Base-by-base conservation (phyloP, 2,797 vertebrate species). In the Babyrousa celebensis region DNA sequence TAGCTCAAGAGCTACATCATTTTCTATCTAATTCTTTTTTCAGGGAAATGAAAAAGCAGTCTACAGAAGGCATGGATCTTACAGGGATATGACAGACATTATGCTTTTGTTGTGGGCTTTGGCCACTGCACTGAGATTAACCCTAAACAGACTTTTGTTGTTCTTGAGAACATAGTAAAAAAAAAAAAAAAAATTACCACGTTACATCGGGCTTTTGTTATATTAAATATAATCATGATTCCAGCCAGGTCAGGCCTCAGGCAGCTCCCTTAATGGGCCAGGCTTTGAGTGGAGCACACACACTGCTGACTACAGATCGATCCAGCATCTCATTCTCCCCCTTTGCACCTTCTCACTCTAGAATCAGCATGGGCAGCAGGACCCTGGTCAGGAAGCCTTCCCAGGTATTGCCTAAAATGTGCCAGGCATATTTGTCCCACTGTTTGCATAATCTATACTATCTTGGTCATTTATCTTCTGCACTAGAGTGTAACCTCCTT, bases 21-120 rank as follows among this genome's bases (percentile, higher is more conserved):
- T 92, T 92, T 93, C 96, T 78, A n/a, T 60, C 65, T 84, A 36
- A 58, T 56, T 58, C 67, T 90, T 90, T 75, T 77, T 54, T 70
- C 11, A 4, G 58, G 27, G 40, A 68, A 85, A 91, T 86, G 68
- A 91, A 75, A 89, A 89, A 83, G 32, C 16, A 36, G 58, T 56
- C 85, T 40, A 0, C 6, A 67, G 56, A 72, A 58, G 27, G 1
- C 29, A 3, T 7, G 32, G 16, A 18, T 80, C 79, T 68, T 12
- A 54, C 25, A 43, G 27, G 43, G 21, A 40, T 20, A 68, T 20
- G 54, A 87, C 65, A 11, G 54, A 87, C 65, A 11, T 62, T 88
- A 91, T 40, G 32, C 32, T 29, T 8, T 43, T 63, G 16, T 15
- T 83, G 5, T 86, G 60, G 27, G 43, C 58, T 97, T 87, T n/a